phyloP scores from a whole-genome alignment of 2,888 invertebrate species.

The Orthosia gracilis region DNA sequence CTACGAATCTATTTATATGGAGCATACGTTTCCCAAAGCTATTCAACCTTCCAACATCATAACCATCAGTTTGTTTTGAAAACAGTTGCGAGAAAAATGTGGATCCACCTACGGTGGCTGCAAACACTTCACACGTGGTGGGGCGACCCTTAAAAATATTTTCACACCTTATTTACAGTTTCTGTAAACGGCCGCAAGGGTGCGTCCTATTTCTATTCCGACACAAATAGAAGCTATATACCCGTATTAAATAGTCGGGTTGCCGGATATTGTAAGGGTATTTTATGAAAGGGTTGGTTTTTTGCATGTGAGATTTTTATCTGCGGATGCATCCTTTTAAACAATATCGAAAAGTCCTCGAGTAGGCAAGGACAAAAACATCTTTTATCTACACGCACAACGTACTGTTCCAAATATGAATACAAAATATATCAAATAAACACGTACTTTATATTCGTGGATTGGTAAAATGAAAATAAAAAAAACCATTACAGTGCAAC shows the following conservation, averaged over 20 bases:
- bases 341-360: neutral
- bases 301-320: neutral
- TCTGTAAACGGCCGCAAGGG: constrained; percentile 32
- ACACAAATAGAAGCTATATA: constrained; percentile 18
- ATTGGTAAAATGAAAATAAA: no score
- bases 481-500: no score
- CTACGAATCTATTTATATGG: neutral
- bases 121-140: constrained; percentile 32
- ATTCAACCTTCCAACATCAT: neutral
- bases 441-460: no score
- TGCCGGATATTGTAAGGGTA: constrained; percentile 12
- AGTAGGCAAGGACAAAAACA: no score
- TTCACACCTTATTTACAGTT: constrained; percentile 65
- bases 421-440: no score
- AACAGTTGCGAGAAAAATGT: constrained; percentile 29
- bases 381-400: no score
- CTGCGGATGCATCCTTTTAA: neutral
- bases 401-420: no score
- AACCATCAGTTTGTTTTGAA: constrained; percentile 35
- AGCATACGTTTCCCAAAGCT: neutral
- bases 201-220: constrained; percentile 12
- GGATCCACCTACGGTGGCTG: constrained; percentile 28
- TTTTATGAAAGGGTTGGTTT: constrained; percentile 12
- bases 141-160: constrained; percentile 55
- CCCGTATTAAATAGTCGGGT: constrained; percentile 31